Evolutionary conservation across 2,888 invertebrate species (phyloP).

Genomic region (Odontocolon sp.): DNA sequence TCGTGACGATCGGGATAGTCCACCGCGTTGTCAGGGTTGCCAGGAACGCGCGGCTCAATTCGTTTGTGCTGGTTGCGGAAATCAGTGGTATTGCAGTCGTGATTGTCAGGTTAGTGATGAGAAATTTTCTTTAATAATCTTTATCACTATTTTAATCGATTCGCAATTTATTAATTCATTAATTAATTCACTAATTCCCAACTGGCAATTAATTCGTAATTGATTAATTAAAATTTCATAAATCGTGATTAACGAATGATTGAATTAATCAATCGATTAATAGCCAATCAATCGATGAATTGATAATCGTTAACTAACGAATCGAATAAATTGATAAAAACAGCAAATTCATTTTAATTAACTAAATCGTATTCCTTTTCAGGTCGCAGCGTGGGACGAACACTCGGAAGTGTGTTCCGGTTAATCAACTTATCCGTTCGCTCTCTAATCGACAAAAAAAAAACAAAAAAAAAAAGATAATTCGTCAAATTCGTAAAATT

Average conservation of each 20-base stretch:
- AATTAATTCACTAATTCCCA: too few species aligned
- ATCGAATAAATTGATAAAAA: too few species aligned
- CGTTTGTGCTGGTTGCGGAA: conserved; percentile 94
- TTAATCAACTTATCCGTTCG: conserved; percentile 77
- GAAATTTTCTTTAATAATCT: conserved; percentile 13
- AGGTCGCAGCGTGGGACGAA: conserved; percentile 94
- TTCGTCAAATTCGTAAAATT: not conserved
- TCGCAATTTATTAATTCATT: too few species aligned
- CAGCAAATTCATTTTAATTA: too few species aligned
- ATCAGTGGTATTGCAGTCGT: conserved; percentile 97
- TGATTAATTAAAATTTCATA: too few species aligned
- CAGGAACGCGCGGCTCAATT: conserved; percentile 91
- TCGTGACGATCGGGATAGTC: conserved; percentile 80
- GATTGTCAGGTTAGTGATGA: conserved; percentile 93
- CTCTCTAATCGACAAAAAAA: conserved; percentile 17
- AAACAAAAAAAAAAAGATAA: not conserved
- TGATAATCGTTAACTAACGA: too few species aligned
- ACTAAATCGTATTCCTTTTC: too few species aligned
- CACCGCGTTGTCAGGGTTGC: conserved; percentile 93
- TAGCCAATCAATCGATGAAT: too few species aligned
- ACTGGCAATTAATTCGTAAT: too few species aligned
- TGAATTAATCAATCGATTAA: too few species aligned
- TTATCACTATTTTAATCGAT: conserved; percentile 51
- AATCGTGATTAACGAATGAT: too few species aligned
- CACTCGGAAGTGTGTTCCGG: conserved; percentile 93